phyloP scores from a whole-genome alignment of 2,113 vertebrate genomes.

The Lophura nycthemera region DNA sequence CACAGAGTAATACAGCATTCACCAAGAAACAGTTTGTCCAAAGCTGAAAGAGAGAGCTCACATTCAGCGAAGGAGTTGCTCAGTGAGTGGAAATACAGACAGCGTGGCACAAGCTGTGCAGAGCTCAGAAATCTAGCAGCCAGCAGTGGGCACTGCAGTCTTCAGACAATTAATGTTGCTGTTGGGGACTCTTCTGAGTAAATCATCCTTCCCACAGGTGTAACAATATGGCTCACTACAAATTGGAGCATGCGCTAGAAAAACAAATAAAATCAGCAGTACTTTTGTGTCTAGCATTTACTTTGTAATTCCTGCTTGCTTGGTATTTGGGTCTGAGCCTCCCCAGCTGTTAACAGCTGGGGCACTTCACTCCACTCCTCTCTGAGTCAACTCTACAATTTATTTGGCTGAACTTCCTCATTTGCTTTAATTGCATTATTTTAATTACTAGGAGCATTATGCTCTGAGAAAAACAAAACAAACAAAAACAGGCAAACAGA shows the following conservation, averaged over 20 bases:
- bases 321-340: background rate
- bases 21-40: background rate
- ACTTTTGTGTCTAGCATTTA: background rate
- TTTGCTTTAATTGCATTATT: background rate
- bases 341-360: background rate
- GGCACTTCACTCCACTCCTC: background rate
- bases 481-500: background rate
- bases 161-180: accelerated
- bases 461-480: background rate
- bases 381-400: background rate
- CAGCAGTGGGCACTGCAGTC: accelerated
- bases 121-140: background rate
- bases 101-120: background rate
- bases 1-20: background rate
- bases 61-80: background rate
- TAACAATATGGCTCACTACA: background rate
- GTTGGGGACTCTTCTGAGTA: background rate
- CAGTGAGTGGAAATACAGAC: background rate
- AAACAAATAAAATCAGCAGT: background rate
- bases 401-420: background rate
- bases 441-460: background rate
- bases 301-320: background rate
- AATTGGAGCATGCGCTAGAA: background rate
- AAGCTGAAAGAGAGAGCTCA: background rate
- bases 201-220: background rate